Conservation (phyloP, 2,888 invertebrate genomes). For the Nowickia ferox region DNA sequence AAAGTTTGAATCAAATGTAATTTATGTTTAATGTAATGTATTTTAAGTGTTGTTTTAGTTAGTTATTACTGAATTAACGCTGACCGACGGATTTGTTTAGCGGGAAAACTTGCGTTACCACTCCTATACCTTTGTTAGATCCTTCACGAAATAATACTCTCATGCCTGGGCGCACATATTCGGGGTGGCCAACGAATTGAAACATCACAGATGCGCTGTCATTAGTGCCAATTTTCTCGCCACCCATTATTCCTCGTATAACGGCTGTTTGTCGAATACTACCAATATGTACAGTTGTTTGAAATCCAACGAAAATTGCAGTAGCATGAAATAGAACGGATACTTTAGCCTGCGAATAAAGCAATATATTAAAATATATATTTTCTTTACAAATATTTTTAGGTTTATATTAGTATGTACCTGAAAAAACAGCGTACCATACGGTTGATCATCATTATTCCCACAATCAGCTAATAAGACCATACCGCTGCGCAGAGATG, state of each 20-base stretch:
- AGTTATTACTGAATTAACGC: conserved; percentile 40
- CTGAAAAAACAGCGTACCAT: conserved; percentile 87
- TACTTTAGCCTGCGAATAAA: conserved; percentile 90
- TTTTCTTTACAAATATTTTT: not conserved
- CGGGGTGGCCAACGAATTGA: conserved; percentile 94
- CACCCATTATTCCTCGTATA: conserved; percentile 89
- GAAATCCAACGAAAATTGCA: conserved; percentile 92
- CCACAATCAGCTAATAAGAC: conserved; percentile 87
- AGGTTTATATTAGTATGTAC: conserved; percentile 76
- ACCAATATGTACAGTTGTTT: conserved; percentile 97
- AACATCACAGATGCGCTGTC: conserved; percentile 94
- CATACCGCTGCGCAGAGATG: conserved; percentile 91
- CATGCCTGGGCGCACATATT: conserved; percentile 91
- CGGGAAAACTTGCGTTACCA: conserved; percentile 91
- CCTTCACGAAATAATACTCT: conserved; percentile 93
- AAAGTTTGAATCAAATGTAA: conserved; percentile 11
- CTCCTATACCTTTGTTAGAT: conserved; percentile 93
- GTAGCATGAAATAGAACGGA: conserved; percentile 94
- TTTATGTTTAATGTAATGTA: not conserved
- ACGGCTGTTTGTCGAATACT: conserved; percentile 98
- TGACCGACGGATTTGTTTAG: conserved; percentile 78
- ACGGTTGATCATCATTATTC: conserved; percentile 83
- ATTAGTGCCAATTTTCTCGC: conserved; percentile 87
- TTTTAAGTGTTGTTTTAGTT: conserved; percentile 16
- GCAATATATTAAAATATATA: not conserved